Conservation (phyloP, 2,888 invertebrate genomes). For the Drosophila limbata region DNA sequence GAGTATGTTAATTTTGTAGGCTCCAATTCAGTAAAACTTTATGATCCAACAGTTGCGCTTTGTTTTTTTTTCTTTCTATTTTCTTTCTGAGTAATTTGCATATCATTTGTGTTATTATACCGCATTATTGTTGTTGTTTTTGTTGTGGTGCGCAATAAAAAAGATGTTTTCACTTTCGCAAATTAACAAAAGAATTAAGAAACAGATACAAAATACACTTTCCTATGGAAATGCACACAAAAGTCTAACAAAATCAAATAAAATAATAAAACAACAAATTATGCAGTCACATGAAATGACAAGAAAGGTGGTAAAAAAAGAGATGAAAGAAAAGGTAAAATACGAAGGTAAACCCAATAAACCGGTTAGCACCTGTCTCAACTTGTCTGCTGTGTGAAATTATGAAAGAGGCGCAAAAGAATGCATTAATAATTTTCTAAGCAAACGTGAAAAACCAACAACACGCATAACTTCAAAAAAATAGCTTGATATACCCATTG, state of each 20-base stretch:
- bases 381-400: slow-evolving; percentile 33
- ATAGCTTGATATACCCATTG: slow-evolving; percentile 4
- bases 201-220: slow-evolving; percentile 26
- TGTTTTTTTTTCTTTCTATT: slow-evolving; percentile 32
- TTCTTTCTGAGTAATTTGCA: slow-evolving; percentile 38
- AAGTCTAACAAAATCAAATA: slow-evolving; percentile 35
- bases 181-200: slow-evolving; percentile 58
- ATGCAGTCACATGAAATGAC: slow-evolving; percentile 40
- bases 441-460: slow-evolving; percentile 34
- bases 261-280: slow-evolving; percentile 28
- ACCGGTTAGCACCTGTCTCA: slow-evolving; percentile 69
- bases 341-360: slow-evolving; percentile 19
- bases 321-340: not conserved
- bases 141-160: slow-evolving; percentile 35
- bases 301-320: not conserved
- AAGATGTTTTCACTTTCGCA: slow-evolving; percentile 77
- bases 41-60: slow-evolving; percentile 47
- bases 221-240: slow-evolving; percentile 42
- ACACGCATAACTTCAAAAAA: slow-evolving; percentile 4
- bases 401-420: slow-evolving; percentile 70
- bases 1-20: slow-evolving; percentile 45
- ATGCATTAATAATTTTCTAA: slow-evolving; percentile 68
- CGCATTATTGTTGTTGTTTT: slow-evolving; percentile 18
- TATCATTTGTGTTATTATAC: slow-evolving; percentile 56
- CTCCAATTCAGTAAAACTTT: slow-evolving; percentile 21